Evolutionary conservation across 2,113 vertebrate species (phyloP), one percentile per base, ranked within the genome.

Genomic region (Lampris megalopsis): DNA sequence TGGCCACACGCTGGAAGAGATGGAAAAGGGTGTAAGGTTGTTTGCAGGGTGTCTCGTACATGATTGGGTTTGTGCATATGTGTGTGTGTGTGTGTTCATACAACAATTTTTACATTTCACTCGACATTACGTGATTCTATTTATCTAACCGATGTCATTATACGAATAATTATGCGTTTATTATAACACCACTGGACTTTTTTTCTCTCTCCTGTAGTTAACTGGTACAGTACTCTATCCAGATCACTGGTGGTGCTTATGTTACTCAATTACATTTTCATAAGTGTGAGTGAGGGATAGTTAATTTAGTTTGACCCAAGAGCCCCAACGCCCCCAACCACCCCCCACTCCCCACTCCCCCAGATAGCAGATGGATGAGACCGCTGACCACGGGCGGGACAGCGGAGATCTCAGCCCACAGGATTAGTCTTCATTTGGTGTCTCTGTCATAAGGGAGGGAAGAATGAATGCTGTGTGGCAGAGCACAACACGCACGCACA

Each of bases 401-500:
- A 45, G 54, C 24, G 61, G 73, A 62, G 62, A 48, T 38, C 88
- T 89, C 92, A 93, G 94, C 94, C 89, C 84, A 77, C 77, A 88
- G 89, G 88, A 94, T 95, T 92, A 95, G 94, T 94, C 93, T 95
- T 94, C 93, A 94, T 96, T 92, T 91, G 92, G 94, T 88, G 91
- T 85, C 78, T 89, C 92, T 95, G 95, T 97, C 96, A 96, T 95
- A 94, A 95, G 94, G 85, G 88, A 94, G 84, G 79, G 79, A 92
- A 90, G 89, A 80, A 88, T 90, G 93, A 94, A 87, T 87, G 90
- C 93, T 93, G 93, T 89, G 89, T 89, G 94, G 94, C 84, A 89
- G 92, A 95, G 94, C 94, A 92, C 92, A 94, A 95, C 94, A 94
- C 63, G 42, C 24, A 72, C 50, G 48, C 67, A 67, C 61, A 66